Evolutionary conservation across 2,797 vertebrate species (phyloP).

Genomic region (Enoplosus armatus): DNA sequence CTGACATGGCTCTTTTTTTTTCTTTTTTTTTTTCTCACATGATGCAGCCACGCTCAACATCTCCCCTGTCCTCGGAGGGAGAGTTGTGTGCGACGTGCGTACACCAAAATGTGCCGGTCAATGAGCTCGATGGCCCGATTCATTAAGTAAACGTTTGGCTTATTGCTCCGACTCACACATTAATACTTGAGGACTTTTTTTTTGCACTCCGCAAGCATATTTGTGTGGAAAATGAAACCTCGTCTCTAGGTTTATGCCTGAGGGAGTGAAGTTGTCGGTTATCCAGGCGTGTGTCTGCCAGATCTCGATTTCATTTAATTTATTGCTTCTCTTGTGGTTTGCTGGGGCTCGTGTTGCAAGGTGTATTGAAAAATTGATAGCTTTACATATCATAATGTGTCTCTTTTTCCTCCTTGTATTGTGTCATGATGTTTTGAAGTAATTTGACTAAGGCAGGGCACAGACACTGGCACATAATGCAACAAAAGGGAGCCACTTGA

Average conservation of each 20-base stretch:
- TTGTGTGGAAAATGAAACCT: slow-evolving; percentile 63
- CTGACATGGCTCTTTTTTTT: no score
- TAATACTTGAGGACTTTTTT: slow-evolving; percentile 63
- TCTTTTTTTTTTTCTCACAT: slow-evolving; percentile 39
- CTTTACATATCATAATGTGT: slow-evolving; percentile 27
- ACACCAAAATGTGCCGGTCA: slow-evolving; percentile 20
- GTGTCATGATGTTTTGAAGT: slow-evolving; percentile 59
- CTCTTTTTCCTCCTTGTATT: slow-evolving; percentile 23
- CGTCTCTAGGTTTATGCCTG: slow-evolving; percentile 33
- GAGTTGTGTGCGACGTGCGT: not conserved
- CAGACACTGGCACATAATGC: not conserved
- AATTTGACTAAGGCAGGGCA: slow-evolving; percentile 27
- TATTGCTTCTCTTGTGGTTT: slow-evolving; percentile 63
- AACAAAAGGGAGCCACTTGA: slow-evolving; percentile 31
- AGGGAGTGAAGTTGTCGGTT: slow-evolving; percentile 45
- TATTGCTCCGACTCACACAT: slow-evolving; percentile 28
- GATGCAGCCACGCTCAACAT: slow-evolving; percentile 14
- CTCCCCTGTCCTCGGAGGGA: slow-evolving; percentile 9
- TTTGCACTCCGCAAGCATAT: slow-evolving; percentile 57
- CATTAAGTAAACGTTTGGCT: slow-evolving; percentile 39
- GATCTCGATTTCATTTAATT: slow-evolving; percentile 64
- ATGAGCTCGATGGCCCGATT: slow-evolving; percentile 18
- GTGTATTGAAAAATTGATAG: slow-evolving; percentile 55
- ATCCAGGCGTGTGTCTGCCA: slow-evolving; percentile 47
- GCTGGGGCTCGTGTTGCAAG: slow-evolving; percentile 46